phyloP scores from a whole-genome alignment of 2,888 invertebrate genomes.

The Ochropacha duplaris region DNA sequence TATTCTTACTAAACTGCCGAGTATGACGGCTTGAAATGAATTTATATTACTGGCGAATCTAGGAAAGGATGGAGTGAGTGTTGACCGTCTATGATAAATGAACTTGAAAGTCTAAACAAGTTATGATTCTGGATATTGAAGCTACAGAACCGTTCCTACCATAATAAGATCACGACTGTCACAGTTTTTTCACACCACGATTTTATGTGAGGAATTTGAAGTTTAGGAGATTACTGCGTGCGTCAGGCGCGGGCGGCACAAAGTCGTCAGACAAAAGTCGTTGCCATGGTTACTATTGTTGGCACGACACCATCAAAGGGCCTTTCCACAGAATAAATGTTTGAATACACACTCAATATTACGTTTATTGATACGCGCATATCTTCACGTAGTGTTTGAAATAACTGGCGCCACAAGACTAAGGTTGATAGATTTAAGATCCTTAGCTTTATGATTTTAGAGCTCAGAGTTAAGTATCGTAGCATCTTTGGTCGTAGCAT shows the following conservation, averaged over 20 bases:
- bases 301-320: slow-evolving; percentile 19
- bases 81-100: too few relatives aligned
- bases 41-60: too few relatives aligned
- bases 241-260: slow-evolving; percentile 37
- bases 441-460: too few relatives aligned
- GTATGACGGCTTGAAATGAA: too few relatives aligned
- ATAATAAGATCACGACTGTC: slow-evolving; percentile 18
- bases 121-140: not conserved
- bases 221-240: slow-evolving; percentile 64
- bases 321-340: slow-evolving; percentile 12
- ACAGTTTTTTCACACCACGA: slow-evolving; percentile 54
- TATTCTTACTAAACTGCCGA: too few relatives aligned
- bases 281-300: slow-evolving; percentile 32
- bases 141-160: slow-evolving; percentile 35
- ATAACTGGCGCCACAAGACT: not conserved
- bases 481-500: too few relatives aligned
- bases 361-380: slow-evolving; percentile 3
- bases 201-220: slow-evolving; percentile 75
- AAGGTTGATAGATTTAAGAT: too few relatives aligned
- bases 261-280: slow-evolving; percentile 21
- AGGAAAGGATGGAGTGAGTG: too few relatives aligned
- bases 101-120: not conserved
- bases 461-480: too few relatives aligned
- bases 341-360: slow-evolving; percentile 4
- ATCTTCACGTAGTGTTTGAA: slow-evolving; percentile 1